Conservation (phyloP, 2,888 invertebrate genomes). For the Drosophila fulvimacula region DNA sequence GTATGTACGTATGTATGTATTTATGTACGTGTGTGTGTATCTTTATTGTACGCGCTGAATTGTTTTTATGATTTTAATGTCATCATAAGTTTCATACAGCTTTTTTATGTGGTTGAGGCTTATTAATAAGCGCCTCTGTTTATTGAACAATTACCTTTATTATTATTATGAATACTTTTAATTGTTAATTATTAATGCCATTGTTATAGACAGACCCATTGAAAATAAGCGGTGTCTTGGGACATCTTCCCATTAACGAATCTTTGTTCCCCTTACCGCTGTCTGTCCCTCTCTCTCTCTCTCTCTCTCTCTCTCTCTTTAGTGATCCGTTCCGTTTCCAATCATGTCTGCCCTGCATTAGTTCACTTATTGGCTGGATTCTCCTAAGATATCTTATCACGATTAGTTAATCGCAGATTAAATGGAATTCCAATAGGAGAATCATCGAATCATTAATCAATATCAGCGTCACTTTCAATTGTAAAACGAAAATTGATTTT, state of each 20-base stretch:
- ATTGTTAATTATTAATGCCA: conserved; percentile 78
- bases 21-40: conserved; percentile 38
- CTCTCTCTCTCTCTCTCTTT: background rate
- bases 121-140: conserved; percentile 73
- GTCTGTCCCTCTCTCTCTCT: background rate
- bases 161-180: conserved; percentile 66
- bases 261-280: background rate
- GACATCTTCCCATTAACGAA: conserved; percentile 21
- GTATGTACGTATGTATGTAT: conserved; percentile 9
- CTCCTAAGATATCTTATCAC: background rate
- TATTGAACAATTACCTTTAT: conserved; percentile 82
- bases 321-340: too few species aligned
- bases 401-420: conserved; percentile 35
- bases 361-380: conserved; percentile 24
- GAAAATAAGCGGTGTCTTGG: conserved; percentile 33
- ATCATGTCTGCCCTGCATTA: too few species aligned
- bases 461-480: conserved; percentile 61
- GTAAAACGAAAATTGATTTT: conserved; percentile 68
- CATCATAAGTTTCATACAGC: conserved; percentile 79
- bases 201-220: conserved; percentile 63
- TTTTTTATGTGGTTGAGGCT: conserved; percentile 54
- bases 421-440: conserved; percentile 21
- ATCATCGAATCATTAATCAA: conserved; percentile 46
- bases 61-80: conserved; percentile 84
- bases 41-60: conserved; percentile 83